Evolutionary conservation across 1,140 invertebrate genomes (phyloP).

Genomic region (Bathynomus jamesi): DNA sequence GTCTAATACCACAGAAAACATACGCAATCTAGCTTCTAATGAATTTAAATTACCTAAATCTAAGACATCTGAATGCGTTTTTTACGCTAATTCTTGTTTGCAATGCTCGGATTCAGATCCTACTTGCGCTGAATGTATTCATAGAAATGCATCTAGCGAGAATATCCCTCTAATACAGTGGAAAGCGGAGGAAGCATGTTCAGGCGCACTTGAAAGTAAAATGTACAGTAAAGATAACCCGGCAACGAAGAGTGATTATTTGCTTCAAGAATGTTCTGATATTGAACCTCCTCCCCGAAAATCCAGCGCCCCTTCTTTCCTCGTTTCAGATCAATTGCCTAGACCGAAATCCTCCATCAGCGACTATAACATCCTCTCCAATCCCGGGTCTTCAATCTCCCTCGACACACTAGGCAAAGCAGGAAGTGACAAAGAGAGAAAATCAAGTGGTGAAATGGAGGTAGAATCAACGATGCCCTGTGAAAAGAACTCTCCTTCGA

Average conservation of each 20-base stretch:
- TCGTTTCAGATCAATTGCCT: conserved; percentile 12
- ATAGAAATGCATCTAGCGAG: neutral
- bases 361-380: conserved; percentile 22
- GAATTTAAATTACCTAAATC: conserved; percentile 29
- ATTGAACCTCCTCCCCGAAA: conserved; percentile 30
- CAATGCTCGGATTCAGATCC: neutral
- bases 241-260: conserved; percentile 34
- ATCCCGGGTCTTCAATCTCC: conserved; percentile 17
- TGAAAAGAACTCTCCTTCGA: conserved; percentile 7
- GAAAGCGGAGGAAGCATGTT: neutral
- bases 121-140: neutral
- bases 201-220: neutral
- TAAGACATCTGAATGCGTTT: conserved; percentile 31
- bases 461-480: neutral
- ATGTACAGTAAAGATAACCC: conserved; percentile 34
- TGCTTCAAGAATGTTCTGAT: conserved; percentile 29
- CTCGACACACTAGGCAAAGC: conserved; percentile 22
- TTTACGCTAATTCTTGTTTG: conserved; percentile 1
- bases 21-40: conserved; percentile 24
- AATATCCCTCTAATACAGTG: neutral
- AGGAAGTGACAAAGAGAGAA: conserved; percentile 22
- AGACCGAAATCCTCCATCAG: conserved; percentile 24
- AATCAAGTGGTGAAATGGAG: neutral
- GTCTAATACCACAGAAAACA: conserved; percentile 35
- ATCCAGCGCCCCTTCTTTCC: conserved; percentile 32